Evolutionary conservation across 2,797 vertebrate species (phyloP), one percentile per base, ranked within the genome.

Genomic region (Cryptoblepharus egeriae): DNA sequence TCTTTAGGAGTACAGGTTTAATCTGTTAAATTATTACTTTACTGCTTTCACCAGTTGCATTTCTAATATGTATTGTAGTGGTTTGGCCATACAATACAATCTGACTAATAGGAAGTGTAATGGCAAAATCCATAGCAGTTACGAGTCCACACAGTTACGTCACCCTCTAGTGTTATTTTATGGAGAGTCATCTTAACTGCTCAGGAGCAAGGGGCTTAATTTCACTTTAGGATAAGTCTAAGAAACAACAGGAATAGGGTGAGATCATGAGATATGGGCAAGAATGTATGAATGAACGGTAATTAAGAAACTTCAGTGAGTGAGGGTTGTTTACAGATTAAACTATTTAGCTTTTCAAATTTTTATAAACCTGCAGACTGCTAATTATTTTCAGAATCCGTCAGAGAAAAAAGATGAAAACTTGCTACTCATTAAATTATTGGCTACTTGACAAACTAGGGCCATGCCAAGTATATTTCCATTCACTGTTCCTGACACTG

Each of bases 401-500:
- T 75, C 74, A n/a, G 45, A n/a, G 26, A 42, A 79, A 20, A 90
- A 18, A n/a, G 32, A 2, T 75, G 70, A 64, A 42, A 11, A 69
- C 42, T 0, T 3, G 63, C 75, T 83, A 35, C 42, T 74, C 87
- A 83, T 74, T 15, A 20, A 88, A 85, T 75, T 61, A 81, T 42
- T 83, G 76, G 1, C 24, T 55, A 26, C 67, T 86, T 49, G n/a
- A 75, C 42, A 88, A 89, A 74, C 81, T 22, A 77, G n/a, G 64
- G 78, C 70, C 67, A 69, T 72, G 80, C 64, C 24, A 84, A 91
- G 80, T 57, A 15, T 79, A 60, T 45, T 90, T 90, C 52, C 75
- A 81, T 65, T 79, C 16, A 35, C 11, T 32, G 55, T 88, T 83
- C 30, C n/a, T 88, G 79, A 82, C 78, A 84, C 68, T 91, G 85